These are phyloP conservation scores for Atrichornis clamosus DNA, from an alignment of 2,113 vertebrate genomes.

Conservation along the genomic window DNA sequence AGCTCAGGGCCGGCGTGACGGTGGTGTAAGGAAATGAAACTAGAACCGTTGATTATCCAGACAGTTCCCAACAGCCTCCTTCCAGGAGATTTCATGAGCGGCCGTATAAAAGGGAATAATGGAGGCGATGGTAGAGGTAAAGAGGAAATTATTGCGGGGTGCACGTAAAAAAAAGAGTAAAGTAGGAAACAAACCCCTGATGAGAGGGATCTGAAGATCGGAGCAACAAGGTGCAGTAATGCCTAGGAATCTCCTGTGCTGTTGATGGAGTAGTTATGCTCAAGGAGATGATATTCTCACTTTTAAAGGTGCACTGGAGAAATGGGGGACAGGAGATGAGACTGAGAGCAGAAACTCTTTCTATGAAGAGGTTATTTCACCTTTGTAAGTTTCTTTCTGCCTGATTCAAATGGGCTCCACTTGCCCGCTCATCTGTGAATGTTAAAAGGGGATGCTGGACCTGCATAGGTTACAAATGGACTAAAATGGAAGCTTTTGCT, in stretches of 20 bases:
- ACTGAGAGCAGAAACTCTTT: background rate
- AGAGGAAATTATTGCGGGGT: conserved; percentile 31
- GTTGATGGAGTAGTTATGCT: background rate
- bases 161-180: conserved; percentile 31
- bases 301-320: background rate
- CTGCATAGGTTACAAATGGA: conserved; percentile 13
- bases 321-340: background rate
- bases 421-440: conserved; percentile 22
- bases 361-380: background rate
- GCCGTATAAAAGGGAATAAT: conserved; percentile 21
- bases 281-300: background rate
- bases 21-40: conserved; percentile 41
- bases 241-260: background rate
- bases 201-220: background rate
- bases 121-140: background rate
- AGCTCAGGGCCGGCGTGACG: background rate
- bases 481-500: conserved; percentile 22
- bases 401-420: background rate
- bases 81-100: conserved; percentile 18
- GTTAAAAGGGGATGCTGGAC: conserved; percentile 40
- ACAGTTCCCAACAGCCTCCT: conserved; percentile 53
- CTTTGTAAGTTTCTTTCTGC: background rate
- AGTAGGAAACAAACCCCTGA: conserved; percentile 37
- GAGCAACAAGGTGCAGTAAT: background rate
- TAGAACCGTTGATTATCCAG: conserved; percentile 46